A percentile compares a stretch with the other conserved stretches of the same genome.
phyloP scores from a whole-genome alignment of 2,797 vertebrate genomes.

The Novumbra hubbsi region DNA sequence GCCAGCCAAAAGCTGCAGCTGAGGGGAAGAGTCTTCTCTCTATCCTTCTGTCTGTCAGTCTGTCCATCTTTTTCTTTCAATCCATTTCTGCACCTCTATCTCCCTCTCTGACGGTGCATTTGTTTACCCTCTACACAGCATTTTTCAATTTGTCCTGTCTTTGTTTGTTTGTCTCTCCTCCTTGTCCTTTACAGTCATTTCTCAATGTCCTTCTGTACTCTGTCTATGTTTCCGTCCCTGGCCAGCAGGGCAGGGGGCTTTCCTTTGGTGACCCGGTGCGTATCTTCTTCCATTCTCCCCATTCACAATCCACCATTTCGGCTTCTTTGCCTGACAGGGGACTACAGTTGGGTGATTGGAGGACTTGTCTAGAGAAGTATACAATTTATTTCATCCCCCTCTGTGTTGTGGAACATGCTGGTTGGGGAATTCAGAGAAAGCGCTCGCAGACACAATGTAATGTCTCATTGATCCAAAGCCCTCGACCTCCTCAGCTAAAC shows the following conservation, averaged over 20 bases:
- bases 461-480: conserved; percentile 5
- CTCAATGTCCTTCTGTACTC: no score
- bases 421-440: neutral
- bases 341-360: neutral
- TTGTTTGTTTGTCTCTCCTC: neutral
- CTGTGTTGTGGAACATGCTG: neutral
- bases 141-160: neutral
- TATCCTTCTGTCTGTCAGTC: neutral
- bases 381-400: neutral
- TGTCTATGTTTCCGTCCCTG: no score
- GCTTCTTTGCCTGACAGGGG: neutral
- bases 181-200: neutral
- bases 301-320: neutral
- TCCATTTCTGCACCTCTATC: neutral
- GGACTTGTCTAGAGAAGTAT: neutral
- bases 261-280: neutral
- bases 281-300: neutral
- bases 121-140: neutral
- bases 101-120: neutral
- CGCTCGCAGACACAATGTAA: conserved; percentile 5
- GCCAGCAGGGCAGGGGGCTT: no score
- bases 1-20: conserved; percentile 10
- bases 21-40: conserved; percentile 7
- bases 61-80: neutral
- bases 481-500: neutral